Percentiles rank a stretch among this genome's conserved stretches.
Conservation (phyloP, 1,140 invertebrate species). For the Lordiphosa clarofinis region DNA sequence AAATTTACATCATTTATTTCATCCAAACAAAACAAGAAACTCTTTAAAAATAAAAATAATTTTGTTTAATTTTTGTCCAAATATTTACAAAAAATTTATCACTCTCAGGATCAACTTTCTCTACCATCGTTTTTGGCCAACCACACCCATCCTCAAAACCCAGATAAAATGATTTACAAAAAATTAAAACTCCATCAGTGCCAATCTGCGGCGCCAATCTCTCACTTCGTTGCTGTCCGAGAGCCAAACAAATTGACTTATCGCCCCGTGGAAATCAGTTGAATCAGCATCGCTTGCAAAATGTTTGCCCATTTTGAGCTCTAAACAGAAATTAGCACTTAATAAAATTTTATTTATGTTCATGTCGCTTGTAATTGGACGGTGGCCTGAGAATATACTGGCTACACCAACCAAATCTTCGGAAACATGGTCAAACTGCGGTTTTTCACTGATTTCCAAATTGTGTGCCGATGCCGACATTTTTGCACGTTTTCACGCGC, state of each 20-base stretch:
- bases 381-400: conserved; percentile 23
- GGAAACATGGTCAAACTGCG: conserved; percentile 2
- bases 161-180: no score
- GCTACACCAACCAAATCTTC: not conserved
- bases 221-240: conserved; percentile 8
- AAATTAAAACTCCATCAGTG: conserved; percentile 3
- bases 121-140: no score
- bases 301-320: conserved; percentile 40
- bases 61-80: no score
- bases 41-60: no score
- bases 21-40: no score
- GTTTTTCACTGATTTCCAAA: conserved; percentile 49
- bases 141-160: not conserved
- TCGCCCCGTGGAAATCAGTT: conserved; percentile 14
- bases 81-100: no score
- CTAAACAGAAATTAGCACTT: conserved; percentile 73
- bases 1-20: no score
- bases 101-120: no score
- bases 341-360: conserved; percentile 70
- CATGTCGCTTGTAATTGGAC: conserved; percentile 61
- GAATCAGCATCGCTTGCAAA: conserved; percentile 24
- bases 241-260: conserved; percentile 45
- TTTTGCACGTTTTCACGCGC: conserved; percentile 1
- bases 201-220: conserved; percentile 49
- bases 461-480: conserved; percentile 27